Evolutionary conservation across 2,888 invertebrate genomes (phyloP).

Genomic region (Papilio demoleus): DNA sequence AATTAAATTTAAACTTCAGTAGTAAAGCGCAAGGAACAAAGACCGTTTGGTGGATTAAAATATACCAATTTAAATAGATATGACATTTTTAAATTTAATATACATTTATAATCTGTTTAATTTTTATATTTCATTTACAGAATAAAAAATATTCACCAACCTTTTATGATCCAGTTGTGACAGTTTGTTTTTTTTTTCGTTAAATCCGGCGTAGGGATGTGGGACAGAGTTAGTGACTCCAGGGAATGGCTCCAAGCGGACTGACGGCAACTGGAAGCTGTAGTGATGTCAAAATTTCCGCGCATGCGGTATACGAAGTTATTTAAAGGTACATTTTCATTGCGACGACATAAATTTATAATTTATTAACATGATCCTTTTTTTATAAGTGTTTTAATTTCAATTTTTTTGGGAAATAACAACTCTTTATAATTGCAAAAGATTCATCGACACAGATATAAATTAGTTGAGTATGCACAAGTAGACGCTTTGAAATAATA

Average conservation of each 20-base stretch:
- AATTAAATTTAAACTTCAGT: constrained; percentile 16
- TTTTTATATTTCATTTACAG: background rate
- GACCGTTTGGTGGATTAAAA: constrained; percentile 17
- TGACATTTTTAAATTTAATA: background rate
- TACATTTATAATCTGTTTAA: background rate
- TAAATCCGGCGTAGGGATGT: background rate
- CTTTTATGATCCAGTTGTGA: constrained; percentile 34
- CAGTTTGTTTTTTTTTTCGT: constrained; percentile 33
- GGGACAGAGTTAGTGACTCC: background rate
- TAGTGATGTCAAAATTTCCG: constrained; percentile 55
- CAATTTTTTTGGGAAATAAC: background rate
- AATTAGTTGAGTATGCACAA: no score
- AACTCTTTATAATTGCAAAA: no score
- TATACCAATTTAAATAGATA: background rate
- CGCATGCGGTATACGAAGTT: constrained; percentile 57
- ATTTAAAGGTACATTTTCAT: constrained; percentile 44
- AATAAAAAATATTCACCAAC: constrained; percentile 9
- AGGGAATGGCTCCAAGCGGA: constrained; percentile 45
- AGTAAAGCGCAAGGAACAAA: constrained; percentile 36
- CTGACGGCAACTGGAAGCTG: constrained; percentile 49
- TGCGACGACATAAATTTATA: constrained; percentile 18
- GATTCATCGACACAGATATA: no score
- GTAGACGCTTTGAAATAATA: no score
- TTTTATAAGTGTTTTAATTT: background rate
- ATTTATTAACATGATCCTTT: background rate